Evolutionary conservation across 2,113 vertebrate genomes (phyloP), one percentile per base, ranked within the genome.

Genomic region (Lathamus discolor): DNA sequence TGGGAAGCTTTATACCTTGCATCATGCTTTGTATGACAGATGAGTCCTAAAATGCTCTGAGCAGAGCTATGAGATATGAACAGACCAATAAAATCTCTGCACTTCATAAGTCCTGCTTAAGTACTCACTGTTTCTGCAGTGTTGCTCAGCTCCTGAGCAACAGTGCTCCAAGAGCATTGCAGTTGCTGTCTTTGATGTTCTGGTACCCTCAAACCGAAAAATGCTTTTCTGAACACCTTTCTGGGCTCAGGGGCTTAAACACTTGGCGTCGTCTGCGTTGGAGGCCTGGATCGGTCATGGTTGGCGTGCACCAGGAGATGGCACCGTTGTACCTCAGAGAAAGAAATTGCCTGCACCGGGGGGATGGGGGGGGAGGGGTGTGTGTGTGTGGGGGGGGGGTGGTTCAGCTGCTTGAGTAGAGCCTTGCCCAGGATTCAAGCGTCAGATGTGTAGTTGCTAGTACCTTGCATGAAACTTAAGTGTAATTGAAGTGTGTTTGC

Each of bases 301-400:
- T 22, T 67, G 77, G 35, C 8, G 2, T 79, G 93, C 44, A 43
- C 92, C 96, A 81, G 92, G 76, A 95, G 95, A 70, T 96, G 94
- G 95, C 95, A 83, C 10, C 28, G 2, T 67, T 90, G 92, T 6
- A 43, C 91, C 73, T 49, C 3, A 9, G 17, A 92, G 68, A 49
- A 44, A 39, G 15, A 17, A 52, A 31, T 10, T 1, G 17, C 6
- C 55, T 18, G 48, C 27, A 2, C 29, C 0, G 6, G 23, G 4
- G 48, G 22, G 11, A 7, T 3, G 6, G n/a, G 13, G 44, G 16
- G 28, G 4, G 7, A n/a, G 13, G 37, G 37, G n/a, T n/a, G n/a
- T n/a, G n/a, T n/a, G n/a, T n/a, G n/a, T n/a, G n/a, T n/a, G n/a
- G 37, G 37, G 39, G 39, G 39, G 39, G 5, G 39, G 10, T 39